Evolutionary conservation across 2,797 vertebrate genomes (phyloP).

Genomic region (Coracias cyanogaster): DNA sequence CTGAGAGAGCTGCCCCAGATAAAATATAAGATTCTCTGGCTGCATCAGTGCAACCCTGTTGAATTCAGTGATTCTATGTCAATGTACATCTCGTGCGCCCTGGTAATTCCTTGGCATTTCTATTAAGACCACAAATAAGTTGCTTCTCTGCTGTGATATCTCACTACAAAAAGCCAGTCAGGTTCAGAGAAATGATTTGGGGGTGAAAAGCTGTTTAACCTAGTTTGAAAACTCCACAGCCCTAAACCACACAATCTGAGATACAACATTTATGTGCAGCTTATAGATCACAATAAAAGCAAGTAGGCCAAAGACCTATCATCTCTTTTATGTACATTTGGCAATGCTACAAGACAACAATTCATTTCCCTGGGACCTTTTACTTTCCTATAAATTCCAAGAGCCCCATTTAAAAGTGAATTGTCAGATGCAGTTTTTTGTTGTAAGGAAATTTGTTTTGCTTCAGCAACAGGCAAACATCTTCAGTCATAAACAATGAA

Average conservation of each 20-base stretch:
- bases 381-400: conserved; percentile 30
- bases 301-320: conserved; percentile 34
- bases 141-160: background rate
- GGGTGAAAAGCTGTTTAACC: background rate
- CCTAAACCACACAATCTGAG: background rate
- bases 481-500: background rate
- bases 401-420: background rate
- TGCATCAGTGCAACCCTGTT: rapidly evolving
- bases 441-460: conserved; percentile 32
- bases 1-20: background rate
- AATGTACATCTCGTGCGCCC: rapidly evolving
- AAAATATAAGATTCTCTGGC: background rate
- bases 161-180: background rate
- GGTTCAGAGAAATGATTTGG: background rate
- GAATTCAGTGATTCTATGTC: background rate
- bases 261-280: background rate
- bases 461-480: background rate
- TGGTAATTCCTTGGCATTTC: background rate
- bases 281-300: background rate
- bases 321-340: conserved; percentile 22
- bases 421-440: background rate
- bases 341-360: conserved; percentile 10
- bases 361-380: conserved; percentile 11
- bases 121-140: background rate
- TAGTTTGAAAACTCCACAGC: background rate